Evolutionary conservation across 1,140 invertebrate species (phyloP).

Genomic region (Prorops nasuta): DNA sequence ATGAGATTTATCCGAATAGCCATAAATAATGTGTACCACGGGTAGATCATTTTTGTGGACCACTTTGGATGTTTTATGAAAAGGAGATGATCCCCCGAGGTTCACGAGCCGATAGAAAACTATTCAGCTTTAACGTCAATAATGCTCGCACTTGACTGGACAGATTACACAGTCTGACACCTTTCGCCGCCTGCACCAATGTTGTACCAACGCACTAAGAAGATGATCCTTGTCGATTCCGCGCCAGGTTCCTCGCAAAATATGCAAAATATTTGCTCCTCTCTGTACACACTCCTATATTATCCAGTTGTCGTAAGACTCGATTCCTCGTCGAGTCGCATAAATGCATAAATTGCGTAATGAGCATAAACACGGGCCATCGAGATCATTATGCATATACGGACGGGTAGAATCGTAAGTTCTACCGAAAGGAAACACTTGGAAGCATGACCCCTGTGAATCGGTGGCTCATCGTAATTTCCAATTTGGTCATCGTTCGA

Average conservation of each 20-base stretch:
- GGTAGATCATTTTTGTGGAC: background rate
- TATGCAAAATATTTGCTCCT: too few species aligned
- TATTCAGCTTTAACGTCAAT: background rate
- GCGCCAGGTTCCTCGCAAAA: too few species aligned
- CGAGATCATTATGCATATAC: too few species aligned
- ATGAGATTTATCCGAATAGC: background rate
- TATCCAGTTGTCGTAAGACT: too few species aligned
- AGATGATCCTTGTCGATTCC: too few species aligned
- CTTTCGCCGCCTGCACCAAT: too few species aligned
- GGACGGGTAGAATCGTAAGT: background rate
- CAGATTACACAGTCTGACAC: background rate
- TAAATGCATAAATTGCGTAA: too few species aligned
- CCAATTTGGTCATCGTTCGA: background rate
- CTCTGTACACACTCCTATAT: too few species aligned
- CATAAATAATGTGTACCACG: background rate
- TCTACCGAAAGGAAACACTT: background rate
- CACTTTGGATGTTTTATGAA: background rate
- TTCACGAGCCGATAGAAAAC: too few species aligned
- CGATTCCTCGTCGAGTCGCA: too few species aligned
- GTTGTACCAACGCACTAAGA: too few species aligned
- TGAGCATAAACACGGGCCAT: too few species aligned
- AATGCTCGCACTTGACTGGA: background rate
- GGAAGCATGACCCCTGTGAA: background rate
- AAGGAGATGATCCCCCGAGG: background rate
- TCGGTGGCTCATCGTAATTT: background rate